Evolutionary conservation across 2,113 vertebrate genomes (phyloP).

Genomic region (Argyrosomus japonicus): DNA sequence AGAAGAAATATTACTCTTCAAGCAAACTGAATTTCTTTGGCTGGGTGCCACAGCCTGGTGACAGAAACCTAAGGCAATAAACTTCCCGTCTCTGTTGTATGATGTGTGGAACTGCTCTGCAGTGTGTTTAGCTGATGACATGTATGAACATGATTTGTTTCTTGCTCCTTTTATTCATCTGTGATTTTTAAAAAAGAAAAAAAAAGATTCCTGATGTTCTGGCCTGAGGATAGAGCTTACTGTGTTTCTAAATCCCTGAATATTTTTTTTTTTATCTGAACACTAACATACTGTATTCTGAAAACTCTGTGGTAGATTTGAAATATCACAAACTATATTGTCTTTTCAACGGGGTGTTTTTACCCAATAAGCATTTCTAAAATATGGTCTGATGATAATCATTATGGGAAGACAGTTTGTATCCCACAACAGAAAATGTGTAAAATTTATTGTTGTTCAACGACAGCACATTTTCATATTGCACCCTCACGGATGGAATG

Average conservation of each 20-base stretch:
- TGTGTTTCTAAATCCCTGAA: not conserved
- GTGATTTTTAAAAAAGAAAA: too few relatives aligned
- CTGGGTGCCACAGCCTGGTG: not conserved
- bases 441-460: not conserved
- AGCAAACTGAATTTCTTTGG: not conserved
- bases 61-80: not conserved
- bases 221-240: not conserved
- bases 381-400: not conserved
- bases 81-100: not conserved
- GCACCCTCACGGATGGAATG: not conserved
- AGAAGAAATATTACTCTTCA: too few relatives aligned
- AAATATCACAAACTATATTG: too few relatives aligned
- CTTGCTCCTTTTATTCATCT: not conserved
- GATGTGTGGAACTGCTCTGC: not conserved
- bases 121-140: not conserved
- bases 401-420: not conserved
- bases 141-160: conserved; percentile 1
- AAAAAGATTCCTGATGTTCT: not conserved
- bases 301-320: too few relatives aligned
- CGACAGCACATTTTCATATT: not conserved
- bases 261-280: not conserved
- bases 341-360: too few relatives aligned
- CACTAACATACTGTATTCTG: too few relatives aligned
- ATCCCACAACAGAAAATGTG: not conserved
- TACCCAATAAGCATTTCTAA: not conserved